Conservation (phyloP, 2,888 invertebrate species). For the Ectemnius lituratus region DNA sequence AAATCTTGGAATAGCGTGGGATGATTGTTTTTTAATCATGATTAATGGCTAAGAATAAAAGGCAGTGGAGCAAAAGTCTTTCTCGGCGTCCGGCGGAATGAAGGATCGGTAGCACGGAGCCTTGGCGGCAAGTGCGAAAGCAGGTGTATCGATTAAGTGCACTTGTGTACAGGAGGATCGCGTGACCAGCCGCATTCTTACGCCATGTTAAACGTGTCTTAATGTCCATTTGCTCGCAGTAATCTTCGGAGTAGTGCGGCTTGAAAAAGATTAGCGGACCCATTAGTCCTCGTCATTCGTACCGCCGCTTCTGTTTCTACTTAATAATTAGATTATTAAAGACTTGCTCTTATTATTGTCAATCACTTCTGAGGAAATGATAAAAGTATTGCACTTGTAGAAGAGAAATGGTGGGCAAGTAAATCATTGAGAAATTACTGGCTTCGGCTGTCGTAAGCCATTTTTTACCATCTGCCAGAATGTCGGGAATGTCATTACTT, state of each 20-base stretch:
- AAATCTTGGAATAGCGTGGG: too few species aligned
- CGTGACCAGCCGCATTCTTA: slow-evolving; percentile 18
- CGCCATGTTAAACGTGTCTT: background rate
- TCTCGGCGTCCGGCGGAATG: background rate
- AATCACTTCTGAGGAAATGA: too few species aligned
- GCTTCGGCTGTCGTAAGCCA: slow-evolving; percentile 12
- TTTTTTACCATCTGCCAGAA: slow-evolving; percentile 31
- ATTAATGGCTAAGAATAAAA: background rate
- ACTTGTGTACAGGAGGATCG: slow-evolving; percentile 16
- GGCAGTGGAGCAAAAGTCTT: background rate
- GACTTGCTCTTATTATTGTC: too few species aligned
- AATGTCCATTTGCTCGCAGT: slow-evolving; percentile 26
- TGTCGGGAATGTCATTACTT: slow-evolving; percentile 44
- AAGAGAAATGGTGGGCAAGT: background rate
- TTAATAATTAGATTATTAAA: too few species aligned
- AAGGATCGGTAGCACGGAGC: background rate
- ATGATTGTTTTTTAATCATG: too few species aligned
- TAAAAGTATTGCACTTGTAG: too few species aligned
- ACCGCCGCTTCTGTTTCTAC: too few species aligned
- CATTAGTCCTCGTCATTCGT: too few species aligned
- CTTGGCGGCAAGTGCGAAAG: background rate
- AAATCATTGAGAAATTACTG: slow-evolving; percentile 36
- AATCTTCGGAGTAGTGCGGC: background rate
- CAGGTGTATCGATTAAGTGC: slow-evolving; percentile 8
- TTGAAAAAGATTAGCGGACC: too few species aligned